Base-by-base conservation (phyloP, 2,113 vertebrate species). In the Peromyscus californicus region DNA sequence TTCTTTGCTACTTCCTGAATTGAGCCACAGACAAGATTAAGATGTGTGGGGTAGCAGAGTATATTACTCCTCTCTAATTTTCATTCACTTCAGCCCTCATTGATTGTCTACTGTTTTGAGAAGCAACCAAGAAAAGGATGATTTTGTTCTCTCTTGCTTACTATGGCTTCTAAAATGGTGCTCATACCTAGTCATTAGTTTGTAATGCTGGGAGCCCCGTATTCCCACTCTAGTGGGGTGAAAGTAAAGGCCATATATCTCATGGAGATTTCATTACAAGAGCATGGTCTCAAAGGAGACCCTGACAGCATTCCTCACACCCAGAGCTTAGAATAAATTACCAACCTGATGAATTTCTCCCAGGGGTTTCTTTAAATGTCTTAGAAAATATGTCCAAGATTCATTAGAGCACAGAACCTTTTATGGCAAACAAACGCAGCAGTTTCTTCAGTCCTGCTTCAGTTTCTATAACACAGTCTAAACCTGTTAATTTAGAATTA, bases 361-460 rank as follows among this genome's bases (percentile, higher is more conserved):
- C 26, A 63, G 7, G 29, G 17, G 45, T 67, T 90, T 97, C 31
- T 90, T 76, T 61, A 89, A 72, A 22, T 85, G 1, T 45, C n/a
- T 70, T 65, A 51, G 76, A 86, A 80, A 39, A 21, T 26, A 72
- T 21, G 22, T 57, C 33, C 48, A 51, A 57, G 48, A 31, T 39
- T 39, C 69, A 92, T 90, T 72, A 54, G 11, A 59, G 2, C 2
- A 83, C 48, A 70, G 17, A 86, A 3, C 8, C 69, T 96, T 80
- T 85, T 42, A 74, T 57, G 10, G 22, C 78, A 61, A 95, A 94
- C 31, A 89, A 70, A 84, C 12, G 0, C 0, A 91, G 8, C 11
- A 59, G 45, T 93, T 79, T 89, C 36, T 94, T 79, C 16, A 91
- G 24, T 85, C 72, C 85, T 39, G 92, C 54, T 93, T 94, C 42